Conservation (phyloP, 2,888 invertebrate genomes). For the Lymantria dispar region DNA sequence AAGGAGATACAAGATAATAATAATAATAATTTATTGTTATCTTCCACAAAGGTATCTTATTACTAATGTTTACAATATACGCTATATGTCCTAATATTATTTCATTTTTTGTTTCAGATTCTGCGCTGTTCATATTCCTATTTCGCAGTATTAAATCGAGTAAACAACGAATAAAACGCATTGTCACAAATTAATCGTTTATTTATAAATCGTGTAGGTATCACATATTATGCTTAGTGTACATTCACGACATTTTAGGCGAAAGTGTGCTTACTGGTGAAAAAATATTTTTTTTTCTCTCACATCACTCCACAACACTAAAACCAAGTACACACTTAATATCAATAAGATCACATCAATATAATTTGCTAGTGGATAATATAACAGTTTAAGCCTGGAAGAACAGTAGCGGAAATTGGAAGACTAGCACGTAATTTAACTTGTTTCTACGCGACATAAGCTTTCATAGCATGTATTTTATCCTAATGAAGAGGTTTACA, state of each 20-base stretch:
- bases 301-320: slow-evolving; percentile 52
- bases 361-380: background rate
- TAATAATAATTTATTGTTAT: too few relatives aligned
- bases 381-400: background rate
- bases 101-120: too few relatives aligned
- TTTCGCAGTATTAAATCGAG: slow-evolving; percentile 68
- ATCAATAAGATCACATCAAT: background rate
- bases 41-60: too few relatives aligned
- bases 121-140: slow-evolving; percentile 71
- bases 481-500: too few relatives aligned
- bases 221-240: slow-evolving; percentile 75
- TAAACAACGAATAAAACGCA: slow-evolving; percentile 46
- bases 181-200: slow-evolving; percentile 67
- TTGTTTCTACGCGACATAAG: too few relatives aligned
- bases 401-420: background rate
- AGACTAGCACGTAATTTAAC: too few relatives aligned
- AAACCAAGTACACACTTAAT: slow-evolving; percentile 14
- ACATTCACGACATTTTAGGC: slow-evolving; percentile 75
- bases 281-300: slow-evolving; percentile 54
- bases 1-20: too few relatives aligned
- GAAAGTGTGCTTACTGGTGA: slow-evolving; percentile 74
- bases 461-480: too few relatives aligned
- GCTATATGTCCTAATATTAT: too few relatives aligned
- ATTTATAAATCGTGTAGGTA: slow-evolving; percentile 74
- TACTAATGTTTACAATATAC: too few relatives aligned